Evolutionary conservation across 2,888 invertebrate species (phyloP).

Genomic region (Cetonia aurata): DNA sequence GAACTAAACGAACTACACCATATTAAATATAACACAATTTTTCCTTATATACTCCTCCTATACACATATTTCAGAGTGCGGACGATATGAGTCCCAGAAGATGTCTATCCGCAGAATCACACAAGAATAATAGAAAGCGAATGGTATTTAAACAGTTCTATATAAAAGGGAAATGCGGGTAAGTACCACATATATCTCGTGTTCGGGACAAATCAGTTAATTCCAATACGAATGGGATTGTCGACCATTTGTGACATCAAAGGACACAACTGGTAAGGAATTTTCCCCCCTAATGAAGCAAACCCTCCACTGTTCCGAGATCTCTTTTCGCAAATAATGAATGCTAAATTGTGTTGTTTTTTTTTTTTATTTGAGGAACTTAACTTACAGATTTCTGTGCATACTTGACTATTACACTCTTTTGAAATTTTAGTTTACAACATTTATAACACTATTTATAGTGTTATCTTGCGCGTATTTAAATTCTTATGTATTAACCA

Average conservation of each 20-base stretch:
- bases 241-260: conserved; percentile 13
- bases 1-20: no score
- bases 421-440: no score
- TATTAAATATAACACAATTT: no score
- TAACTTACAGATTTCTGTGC: neutral
- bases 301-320: conserved; percentile 4
- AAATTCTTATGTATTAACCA: no score
- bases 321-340: conserved; percentile 10
- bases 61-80: no score
- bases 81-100: no score
- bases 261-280: conserved; percentile 5
- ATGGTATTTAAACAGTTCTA: neutral
- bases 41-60: no score
- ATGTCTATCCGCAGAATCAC: no score
- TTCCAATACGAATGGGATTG: conserved; percentile 15
- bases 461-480: no score
- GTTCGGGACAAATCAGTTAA: conserved; percentile 23
- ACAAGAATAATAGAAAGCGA: no score
- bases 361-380: neutral
- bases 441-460: no score
- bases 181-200: neutral
- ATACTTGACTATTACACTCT: no score
- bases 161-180: conserved; percentile 14
- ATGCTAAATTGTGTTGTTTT: neutral
- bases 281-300: conserved; percentile 7